Percentiles rank a stretch among this genome's conserved stretches.
Evolutionary conservation across 2,113 vertebrate species (phyloP).

Genomic region (Penelope pileata): DNA sequence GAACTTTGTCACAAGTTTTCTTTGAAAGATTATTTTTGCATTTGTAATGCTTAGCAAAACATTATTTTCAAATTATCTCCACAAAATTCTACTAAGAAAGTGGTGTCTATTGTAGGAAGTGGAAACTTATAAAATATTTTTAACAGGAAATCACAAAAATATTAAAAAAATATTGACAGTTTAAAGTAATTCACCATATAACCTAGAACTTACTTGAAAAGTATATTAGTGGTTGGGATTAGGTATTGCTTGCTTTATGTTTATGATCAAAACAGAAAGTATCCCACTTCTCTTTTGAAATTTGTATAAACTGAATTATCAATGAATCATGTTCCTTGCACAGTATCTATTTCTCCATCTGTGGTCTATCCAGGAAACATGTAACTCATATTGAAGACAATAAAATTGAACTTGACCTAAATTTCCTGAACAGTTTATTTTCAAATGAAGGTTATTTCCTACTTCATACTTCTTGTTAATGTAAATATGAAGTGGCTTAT

Average conservation of each 20-base stretch:
- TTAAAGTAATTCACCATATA: neutral
- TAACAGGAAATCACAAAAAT: neutral
- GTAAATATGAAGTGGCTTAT: neutral
- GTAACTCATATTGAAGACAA: neutral
- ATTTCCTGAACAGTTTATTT: neutral
- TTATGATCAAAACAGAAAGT: neutral
- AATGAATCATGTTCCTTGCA: neutral
- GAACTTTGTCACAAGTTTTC: neutral
- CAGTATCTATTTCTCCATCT: neutral
- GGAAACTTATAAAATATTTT: too few relatives aligned
- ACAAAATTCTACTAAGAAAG: neutral
- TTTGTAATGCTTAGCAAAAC: neutral
- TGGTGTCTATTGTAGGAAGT: neutral
- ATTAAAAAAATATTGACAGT: neutral
- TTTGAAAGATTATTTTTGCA: neutral
- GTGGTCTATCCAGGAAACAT: neutral
- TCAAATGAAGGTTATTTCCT: neutral
- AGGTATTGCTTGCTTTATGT: neutral
- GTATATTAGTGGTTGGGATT: neutral
- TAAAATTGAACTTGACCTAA: neutral
- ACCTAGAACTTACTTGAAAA: neutral
- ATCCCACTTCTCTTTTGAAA: neutral
- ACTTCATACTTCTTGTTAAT: neutral
- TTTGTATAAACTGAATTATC: neutral
- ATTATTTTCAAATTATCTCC: neutral